A percentile compares a stretch with the other conserved stretches of the same genome.
Conservation (phyloP, 2,888 invertebrate species). For the Globia sparganii region DNA sequence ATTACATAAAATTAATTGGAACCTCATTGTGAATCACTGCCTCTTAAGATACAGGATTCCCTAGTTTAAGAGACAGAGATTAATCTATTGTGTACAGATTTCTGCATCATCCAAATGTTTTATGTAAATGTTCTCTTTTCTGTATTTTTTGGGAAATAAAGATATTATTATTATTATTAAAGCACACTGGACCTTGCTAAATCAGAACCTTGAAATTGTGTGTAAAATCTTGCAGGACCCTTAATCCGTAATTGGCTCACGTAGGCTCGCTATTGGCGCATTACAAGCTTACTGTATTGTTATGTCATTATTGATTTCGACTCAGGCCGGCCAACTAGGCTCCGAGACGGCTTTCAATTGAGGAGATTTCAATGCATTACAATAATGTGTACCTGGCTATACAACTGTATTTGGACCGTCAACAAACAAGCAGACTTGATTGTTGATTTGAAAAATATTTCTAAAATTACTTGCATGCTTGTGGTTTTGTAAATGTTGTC, state of each 20-base stretch:
- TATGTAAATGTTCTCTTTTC: too few species aligned
- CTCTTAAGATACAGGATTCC: too few species aligned
- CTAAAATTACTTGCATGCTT: background rate
- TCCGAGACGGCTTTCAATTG: slow-evolving; percentile 34
- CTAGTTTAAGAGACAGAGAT: too few species aligned
- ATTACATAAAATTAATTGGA: too few species aligned
- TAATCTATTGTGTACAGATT: too few species aligned
- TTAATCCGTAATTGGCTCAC: slow-evolving; percentile 65
- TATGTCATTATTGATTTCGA: slow-evolving; percentile 69
- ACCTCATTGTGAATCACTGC: too few species aligned
- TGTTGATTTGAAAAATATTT: slow-evolving; percentile 1
- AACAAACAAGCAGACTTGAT: slow-evolving; percentile 6
- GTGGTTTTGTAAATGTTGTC: background rate
- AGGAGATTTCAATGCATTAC: slow-evolving; percentile 40
- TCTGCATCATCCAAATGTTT: too few species aligned
- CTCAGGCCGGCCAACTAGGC: slow-evolving; percentile 44
- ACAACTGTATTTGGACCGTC: background rate
- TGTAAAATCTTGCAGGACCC: slow-evolving; percentile 41
- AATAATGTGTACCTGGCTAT: slow-evolving; percentile 8
- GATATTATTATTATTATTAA: too few species aligned
- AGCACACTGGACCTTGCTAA: slow-evolving; percentile 4
- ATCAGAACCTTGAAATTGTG: slow-evolving; percentile 48
- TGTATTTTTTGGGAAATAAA: too few species aligned
- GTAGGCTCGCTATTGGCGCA: slow-evolving; percentile 63
- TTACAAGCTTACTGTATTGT: slow-evolving; percentile 68